Base-by-base conservation (phyloP, 2,797 vertebrate species). In the Bovichtus diacanthus region DNA sequence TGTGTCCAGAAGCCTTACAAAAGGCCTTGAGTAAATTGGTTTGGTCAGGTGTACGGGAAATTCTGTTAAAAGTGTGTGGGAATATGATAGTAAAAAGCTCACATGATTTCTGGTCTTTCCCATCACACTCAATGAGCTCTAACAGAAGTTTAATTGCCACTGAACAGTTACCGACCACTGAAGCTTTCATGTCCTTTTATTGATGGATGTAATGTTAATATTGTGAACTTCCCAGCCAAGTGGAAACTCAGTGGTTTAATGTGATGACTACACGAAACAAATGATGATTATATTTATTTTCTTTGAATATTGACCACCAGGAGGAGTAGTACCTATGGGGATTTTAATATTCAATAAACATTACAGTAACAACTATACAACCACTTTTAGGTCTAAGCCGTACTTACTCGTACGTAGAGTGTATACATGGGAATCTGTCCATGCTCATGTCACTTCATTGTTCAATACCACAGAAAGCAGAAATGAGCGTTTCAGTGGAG, bases 401-500 rank as follows among this genome's bases (percentile, higher is more conserved):
- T 10, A 16, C 1, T 8, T 44, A 27, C 13, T 50, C 16, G n/a
- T n/a, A n/a, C n/a, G n/a, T n/a, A n/a, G n/a, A n/a, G n/a, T 11
- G n/a, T n/a, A 8, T 16, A 19, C 5, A 11, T 21, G 39, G n/a
- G 31, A 50, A 47, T 9, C 6, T 15, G 15, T 19, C 19, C 31
- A 25, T 5, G 50, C 21, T 19, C 4, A 9, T 60, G 23, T 47
- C 13, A 31, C 41, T 58, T 27, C 23, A 59, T 9, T 2, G 56
- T 56, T 34, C 1, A 54, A 31, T n/a, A 6, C n/a, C n/a, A n/a
- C n/a, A n/a, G n/a, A n/a, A 51, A 15, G 15, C 55, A 31, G 31
- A 71, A 74, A 60, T 41, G 13, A 78, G 49, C 63, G 43, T 47
- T 59, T 59, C 19, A 10, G 18, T 0, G 25, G 46, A 21, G 31